Base-by-base conservation (phyloP, 2,888 invertebrate genomes). In the Stenodera caucasica region DNA sequence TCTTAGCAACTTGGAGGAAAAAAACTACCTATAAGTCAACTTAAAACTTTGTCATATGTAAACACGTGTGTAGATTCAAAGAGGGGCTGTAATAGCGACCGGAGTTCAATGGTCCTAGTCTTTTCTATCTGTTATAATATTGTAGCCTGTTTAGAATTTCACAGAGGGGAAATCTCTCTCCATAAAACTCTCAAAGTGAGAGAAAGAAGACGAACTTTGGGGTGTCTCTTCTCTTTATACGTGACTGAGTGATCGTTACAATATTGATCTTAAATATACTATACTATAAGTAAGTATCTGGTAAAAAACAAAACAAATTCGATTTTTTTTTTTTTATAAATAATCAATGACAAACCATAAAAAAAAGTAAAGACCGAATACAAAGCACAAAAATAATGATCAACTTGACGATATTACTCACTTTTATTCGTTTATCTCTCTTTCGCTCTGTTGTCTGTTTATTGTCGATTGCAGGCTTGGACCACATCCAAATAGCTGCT, bases 21-120 rank as follows among this genome's bases (percentile, higher is more conserved):
- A 26, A 26, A 26, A 26, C 26, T 5, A 26, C 26, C 3, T 5
- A 26, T n/a, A 26, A 65, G 66, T 66, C 64, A 66, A 65, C 60
- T 63, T 62, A 64, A 67, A 69, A 65, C 68, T 68, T 67, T 68
- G 67, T 67, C 65, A 66, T 66, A 67, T 66, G 70, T 70, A 70
- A 70, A 70, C 70, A 68, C 64, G 67, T 67, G 67, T 65, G 66
- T 58, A 53, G 54, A 30, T 45, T 45, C 55, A 37, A 45, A 66
- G 61, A 65, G 66, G 67, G 69, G 66, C 60, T 67, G 64, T 67
- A 63, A 57, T 61, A 61, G 60, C 32, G 32, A 18, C 35, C 15
- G 49, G 54, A 54, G 57, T 57, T 57, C 61, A 61, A 61, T 56
- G 66, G 68, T 66, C 66, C 40, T 49, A 37, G 53, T 56, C 45